phyloP scores from a whole-genome alignment of 1,140 invertebrate genomes.

The Vanessa tameamea region DNA sequence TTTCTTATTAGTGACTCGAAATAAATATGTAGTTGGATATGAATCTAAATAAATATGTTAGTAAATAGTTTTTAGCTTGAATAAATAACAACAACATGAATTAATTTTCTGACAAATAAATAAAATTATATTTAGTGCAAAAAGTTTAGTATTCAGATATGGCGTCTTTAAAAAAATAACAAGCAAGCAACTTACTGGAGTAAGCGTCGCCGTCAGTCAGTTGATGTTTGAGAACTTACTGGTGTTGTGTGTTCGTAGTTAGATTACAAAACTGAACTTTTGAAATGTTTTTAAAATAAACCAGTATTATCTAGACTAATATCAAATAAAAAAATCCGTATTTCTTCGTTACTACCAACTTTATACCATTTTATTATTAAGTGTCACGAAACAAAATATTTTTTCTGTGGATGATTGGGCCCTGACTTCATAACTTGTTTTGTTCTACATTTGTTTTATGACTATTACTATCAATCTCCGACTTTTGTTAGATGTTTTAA shows the following conservation, averaged over 20 bases:
- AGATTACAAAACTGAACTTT: constrained; percentile 22
- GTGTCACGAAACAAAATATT: constrained; percentile 23
- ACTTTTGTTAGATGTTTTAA: constrained; percentile 6
- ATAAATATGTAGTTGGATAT: no score
- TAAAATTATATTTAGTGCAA: background rate
- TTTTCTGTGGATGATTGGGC: constrained; percentile 40
- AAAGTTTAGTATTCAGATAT: background rate
- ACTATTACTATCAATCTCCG: constrained; percentile 28
- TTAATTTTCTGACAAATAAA: background rate
- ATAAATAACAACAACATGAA: no score
- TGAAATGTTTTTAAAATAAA: constrained; percentile 28
- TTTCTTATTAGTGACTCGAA: no score
- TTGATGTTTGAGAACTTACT: constrained; percentile 43
- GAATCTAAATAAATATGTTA: no score
- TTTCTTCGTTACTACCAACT: constrained; percentile 7
- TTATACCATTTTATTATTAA: constrained; percentile 8
- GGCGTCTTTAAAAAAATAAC: constrained; percentile 1
- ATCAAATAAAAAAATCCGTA: constrained; percentile 11
- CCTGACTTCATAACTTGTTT: constrained; percentile 66
- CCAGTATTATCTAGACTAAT: constrained; percentile 18
- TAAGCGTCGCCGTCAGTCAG: constrained; percentile 47
- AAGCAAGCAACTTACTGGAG: constrained; percentile 5
- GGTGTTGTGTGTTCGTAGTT: constrained; percentile 35
- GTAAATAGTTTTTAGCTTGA: no score
- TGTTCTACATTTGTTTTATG: constrained; percentile 52